Evolutionary conservation across 2,888 invertebrate genomes (phyloP).

Genomic region (Drosophila tripunctata): DNA sequence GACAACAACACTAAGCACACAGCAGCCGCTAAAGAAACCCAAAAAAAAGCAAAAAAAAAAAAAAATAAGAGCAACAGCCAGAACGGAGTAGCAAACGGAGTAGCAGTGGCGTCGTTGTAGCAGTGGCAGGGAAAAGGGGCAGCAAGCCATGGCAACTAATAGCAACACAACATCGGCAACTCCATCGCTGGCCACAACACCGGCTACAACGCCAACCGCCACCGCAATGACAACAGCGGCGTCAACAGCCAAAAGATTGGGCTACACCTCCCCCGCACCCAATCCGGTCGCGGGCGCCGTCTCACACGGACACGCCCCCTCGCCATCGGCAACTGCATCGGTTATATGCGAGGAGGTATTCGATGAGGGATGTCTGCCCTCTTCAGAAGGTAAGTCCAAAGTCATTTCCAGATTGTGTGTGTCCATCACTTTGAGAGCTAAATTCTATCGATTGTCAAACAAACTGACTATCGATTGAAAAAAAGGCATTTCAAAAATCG

Average conservation of each 20-base stretch:
- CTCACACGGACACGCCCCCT: too few species aligned
- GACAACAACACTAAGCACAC: neutral
- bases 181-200: conserved; percentile 59
- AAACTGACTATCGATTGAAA: too few species aligned
- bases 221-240: conserved; percentile 53
- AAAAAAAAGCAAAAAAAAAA: neutral
- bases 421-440: too few species aligned
- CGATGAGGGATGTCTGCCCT: conserved; percentile 93
- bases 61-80: neutral
- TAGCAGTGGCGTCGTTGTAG: too few species aligned
- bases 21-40: neutral
- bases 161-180: conserved; percentile 55
- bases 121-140: neutral
- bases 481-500: too few species aligned
- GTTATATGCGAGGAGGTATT: conserved; percentile 93
- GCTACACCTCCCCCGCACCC: conserved; percentile 76
- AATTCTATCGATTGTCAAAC: too few species aligned
- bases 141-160: conserved; percentile 37
- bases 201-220: conserved; percentile 55
- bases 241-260: conserved; percentile 60
- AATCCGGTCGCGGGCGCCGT: too few species aligned
- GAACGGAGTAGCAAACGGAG: neutral
- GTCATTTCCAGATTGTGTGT: too few species aligned
- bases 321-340: conserved; percentile 60
- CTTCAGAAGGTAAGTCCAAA: conserved; percentile 90